phyloP scores from a whole-genome alignment of 2,888 invertebrate genomes.

The Exocentrus adspersus region DNA sequence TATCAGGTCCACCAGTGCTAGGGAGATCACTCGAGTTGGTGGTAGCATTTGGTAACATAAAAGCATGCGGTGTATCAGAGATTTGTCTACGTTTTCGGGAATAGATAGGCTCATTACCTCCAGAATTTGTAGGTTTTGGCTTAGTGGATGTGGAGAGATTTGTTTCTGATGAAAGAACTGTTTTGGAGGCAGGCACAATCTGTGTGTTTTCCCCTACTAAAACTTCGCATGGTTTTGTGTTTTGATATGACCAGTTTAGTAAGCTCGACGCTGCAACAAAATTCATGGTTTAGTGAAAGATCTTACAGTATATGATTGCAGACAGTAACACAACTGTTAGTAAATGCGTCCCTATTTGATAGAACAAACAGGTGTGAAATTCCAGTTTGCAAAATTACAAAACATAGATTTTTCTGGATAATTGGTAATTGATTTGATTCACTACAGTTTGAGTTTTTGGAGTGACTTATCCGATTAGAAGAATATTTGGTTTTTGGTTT shows the following conservation, averaged over 20 bases:
- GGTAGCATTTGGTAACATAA: conserved; percentile 54
- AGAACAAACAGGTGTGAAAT: no score
- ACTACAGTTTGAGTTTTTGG: no score
- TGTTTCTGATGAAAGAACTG: conserved; percentile 72
- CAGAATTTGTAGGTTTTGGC: conserved; percentile 69
- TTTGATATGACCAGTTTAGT: conserved; percentile 86
- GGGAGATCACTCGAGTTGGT: conserved; percentile 46
- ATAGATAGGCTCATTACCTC: conserved; percentile 66
- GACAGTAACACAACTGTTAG: no score
- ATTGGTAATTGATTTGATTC: no score
- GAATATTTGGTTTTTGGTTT: no score
- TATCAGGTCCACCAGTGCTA: conserved; percentile 50
- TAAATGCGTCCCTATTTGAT: no score
- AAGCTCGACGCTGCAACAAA: conserved; percentile 77
- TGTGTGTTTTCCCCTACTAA: conserved; percentile 82
- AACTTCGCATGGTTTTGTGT: conserved; percentile 84
- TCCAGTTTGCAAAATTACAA: no score
- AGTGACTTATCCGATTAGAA: no score
- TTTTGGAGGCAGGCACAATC: conserved; percentile 74
- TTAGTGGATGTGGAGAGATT: conserved; percentile 76
- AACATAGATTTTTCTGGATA: no score
- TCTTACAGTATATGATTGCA: no score
- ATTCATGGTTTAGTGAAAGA: not conserved
- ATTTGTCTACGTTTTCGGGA: conserved; percentile 77
- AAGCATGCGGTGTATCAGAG: conserved; percentile 58